These are phyloP conservation scores for Oenanthe melanoleuca DNA, from an alignment of 2,113 vertebrate species.

Conservation along the genomic window DNA sequence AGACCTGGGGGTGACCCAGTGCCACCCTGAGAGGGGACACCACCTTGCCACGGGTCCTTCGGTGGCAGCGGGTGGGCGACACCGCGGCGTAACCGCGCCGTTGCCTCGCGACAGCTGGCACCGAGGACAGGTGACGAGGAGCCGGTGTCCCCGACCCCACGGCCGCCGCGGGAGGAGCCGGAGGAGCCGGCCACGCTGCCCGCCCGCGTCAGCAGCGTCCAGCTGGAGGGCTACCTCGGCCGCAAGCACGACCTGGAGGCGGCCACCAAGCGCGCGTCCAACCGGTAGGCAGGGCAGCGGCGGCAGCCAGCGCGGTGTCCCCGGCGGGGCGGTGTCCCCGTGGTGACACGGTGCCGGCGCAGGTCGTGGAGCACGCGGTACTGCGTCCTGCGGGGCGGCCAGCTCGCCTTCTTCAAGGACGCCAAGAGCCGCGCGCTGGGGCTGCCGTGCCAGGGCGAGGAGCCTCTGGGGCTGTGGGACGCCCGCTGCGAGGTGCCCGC, in stretches of 20 bases:
- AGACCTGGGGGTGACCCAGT: too few relatives aligned
- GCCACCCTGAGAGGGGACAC: fast-evolving
- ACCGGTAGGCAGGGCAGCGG: slow-evolving; percentile 75
- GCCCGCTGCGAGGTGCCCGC: slow-evolving; percentile 86
- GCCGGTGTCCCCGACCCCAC: neutral
- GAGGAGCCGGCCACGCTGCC: slow-evolving; percentile 77
- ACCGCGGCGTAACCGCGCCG: neutral
- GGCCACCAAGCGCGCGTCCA: slow-evolving; percentile 88
- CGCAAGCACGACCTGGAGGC: slow-evolving; percentile 93
- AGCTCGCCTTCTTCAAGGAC: slow-evolving; percentile 91
- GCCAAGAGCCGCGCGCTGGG: slow-evolving; percentile 86
- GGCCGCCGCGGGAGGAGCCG: slow-evolving; percentile 37
- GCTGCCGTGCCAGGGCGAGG: slow-evolving; percentile 88
- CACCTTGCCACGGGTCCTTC: fast-evolving
- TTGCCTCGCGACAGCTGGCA: slow-evolving; percentile 4
- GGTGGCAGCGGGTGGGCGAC: neutral
- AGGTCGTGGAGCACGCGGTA: slow-evolving; percentile 96
- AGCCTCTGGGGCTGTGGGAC: slow-evolving; percentile 81
- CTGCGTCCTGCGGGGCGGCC: slow-evolving; percentile 88
- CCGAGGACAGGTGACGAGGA: neutral
- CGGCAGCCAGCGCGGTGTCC: fast-evolving
- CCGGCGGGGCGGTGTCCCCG: fast-evolving
- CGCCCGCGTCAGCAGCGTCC: slow-evolving; percentile 57
- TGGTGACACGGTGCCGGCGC: neutral
- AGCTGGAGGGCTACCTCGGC: slow-evolving; percentile 86